phyloP scores from a whole-genome alignment of 2,888 invertebrate genomes.

The Cosmia pyralina region DNA sequence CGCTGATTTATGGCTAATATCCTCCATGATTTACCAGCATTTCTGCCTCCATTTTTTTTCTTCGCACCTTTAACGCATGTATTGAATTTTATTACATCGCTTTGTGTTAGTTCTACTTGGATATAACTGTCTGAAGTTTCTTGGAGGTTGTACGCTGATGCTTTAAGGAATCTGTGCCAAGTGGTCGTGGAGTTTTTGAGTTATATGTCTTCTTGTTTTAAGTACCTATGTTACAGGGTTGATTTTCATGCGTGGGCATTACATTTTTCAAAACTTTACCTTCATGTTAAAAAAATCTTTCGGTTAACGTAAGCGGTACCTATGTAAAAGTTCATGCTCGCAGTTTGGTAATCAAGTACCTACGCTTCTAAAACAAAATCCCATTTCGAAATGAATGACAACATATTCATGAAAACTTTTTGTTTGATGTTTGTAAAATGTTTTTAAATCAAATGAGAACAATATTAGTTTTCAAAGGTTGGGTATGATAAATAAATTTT shows the following conservation, averaged over 20 bases:
- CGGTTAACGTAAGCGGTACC: neutral
- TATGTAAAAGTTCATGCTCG: neutral
- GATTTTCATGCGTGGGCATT: neutral
- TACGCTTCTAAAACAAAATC: neutral
- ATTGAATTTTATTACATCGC: constrained; percentile 71
- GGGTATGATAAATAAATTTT: neutral
- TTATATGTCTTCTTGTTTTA: constrained; percentile 22
- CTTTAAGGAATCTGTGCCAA: constrained; percentile 22
- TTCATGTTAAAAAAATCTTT: neutral
- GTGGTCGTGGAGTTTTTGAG: constrained; percentile 3
- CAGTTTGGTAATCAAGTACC: constrained; percentile 2
- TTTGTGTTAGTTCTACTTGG: constrained; percentile 54
- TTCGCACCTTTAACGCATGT: constrained; percentile 63
- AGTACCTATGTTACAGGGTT: neutral
- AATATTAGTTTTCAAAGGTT: neutral
- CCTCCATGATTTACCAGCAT: constrained; percentile 78
- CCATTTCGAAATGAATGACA: neutral
- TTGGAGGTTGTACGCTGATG: constrained; percentile 28
- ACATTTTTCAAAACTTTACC: neutral
- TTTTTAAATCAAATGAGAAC: constrained; percentile 7
- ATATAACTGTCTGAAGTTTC: constrained; percentile 55
- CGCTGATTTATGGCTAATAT: constrained; percentile 82
- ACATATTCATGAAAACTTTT: neutral
- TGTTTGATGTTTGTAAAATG: neutral
- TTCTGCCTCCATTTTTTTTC: constrained; percentile 69